A percentile compares a stretch with the other conserved stretches of the same genome.
These are phyloP conservation scores for Drosophila limbata DNA, from an alignment of 2,888 invertebrate genomes.

Conservation along the genomic window DNA sequence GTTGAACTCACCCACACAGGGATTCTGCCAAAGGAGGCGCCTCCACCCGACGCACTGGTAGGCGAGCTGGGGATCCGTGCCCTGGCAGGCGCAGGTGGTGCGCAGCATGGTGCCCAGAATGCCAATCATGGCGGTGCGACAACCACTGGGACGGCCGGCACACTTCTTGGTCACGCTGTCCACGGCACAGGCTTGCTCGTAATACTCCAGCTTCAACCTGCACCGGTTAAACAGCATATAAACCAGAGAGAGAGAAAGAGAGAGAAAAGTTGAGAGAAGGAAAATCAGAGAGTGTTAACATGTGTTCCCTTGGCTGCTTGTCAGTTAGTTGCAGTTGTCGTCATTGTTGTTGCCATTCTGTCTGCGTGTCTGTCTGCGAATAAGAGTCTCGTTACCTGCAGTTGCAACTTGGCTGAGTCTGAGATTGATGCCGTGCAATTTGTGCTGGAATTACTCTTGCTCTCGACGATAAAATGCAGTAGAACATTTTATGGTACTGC, in stretches of 20 bases:
- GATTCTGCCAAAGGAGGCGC: constrained; percentile 94
- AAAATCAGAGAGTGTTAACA: constrained; percentile 29
- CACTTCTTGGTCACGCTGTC: constrained; percentile 96
- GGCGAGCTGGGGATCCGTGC: constrained; percentile 93
- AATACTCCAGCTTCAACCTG: constrained; percentile 93
- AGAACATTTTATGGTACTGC: constrained; percentile 72
- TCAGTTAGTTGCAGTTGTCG: constrained; percentile 50
- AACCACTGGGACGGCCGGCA: constrained; percentile 93
- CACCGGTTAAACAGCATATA: constrained; percentile 8
- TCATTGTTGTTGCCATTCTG: constrained; percentile 14
- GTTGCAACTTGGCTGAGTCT: constrained; percentile 31
- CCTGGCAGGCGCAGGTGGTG: constrained; percentile 94
- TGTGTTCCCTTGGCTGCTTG: constrained; percentile 28
- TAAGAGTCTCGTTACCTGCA: constrained; percentile 67
- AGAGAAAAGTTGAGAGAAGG: background rate
- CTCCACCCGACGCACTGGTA: constrained; percentile 97
- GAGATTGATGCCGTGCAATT: constrained; percentile 77
- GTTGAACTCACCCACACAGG: constrained; percentile 93
- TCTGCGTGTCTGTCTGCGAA: constrained; percentile 38
- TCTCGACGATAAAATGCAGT: constrained; percentile 50
- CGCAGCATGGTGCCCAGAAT: constrained; percentile 95
- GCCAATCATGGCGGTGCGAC: constrained; percentile 93
- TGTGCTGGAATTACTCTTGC: constrained; percentile 66
- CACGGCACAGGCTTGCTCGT: constrained; percentile 96
- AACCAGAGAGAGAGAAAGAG: background rate